phyloP scores from a whole-genome alignment of 2,113 vertebrate genomes.

The Indri indri region DNA sequence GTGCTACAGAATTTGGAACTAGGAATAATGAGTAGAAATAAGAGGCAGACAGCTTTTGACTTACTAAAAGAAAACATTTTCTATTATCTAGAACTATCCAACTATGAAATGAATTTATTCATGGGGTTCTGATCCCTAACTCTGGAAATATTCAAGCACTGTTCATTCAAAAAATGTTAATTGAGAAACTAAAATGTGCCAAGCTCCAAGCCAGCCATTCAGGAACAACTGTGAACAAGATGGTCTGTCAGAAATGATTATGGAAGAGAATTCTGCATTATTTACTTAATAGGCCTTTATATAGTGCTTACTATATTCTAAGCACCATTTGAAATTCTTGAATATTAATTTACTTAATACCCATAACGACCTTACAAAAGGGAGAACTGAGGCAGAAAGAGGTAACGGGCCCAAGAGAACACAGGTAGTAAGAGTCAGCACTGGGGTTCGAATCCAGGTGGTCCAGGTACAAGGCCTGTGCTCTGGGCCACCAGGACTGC shows the following conservation, averaged over 20 bases:
- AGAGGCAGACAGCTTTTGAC: neutral
- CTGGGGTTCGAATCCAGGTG: neutral
- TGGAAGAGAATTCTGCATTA: neutral
- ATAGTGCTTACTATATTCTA: neutral
- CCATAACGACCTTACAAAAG: neutral
- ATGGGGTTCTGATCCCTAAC: neutral
- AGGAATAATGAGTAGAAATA: neutral
- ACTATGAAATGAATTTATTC: constrained; percentile 5
- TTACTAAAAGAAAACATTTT: neutral
- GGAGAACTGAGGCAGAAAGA: neutral
- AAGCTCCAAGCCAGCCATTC: neutral
- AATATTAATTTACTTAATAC: neutral
- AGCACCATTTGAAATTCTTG: neutral
- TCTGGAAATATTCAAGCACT: neutral
- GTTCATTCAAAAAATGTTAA: neutral
- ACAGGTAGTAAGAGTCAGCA: neutral
- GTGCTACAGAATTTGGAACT: neutral
- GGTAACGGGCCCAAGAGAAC: neutral
- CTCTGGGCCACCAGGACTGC: neutral
- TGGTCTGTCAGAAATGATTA: neutral
- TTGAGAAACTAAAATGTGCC: neutral
- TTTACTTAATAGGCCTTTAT: neutral
- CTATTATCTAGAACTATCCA: neutral
- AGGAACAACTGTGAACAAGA: neutral
- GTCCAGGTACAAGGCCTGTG: neutral